Evolutionary conservation across 1,140 invertebrate genomes (phyloP).

Genomic region (Lycorma delicatula): DNA sequence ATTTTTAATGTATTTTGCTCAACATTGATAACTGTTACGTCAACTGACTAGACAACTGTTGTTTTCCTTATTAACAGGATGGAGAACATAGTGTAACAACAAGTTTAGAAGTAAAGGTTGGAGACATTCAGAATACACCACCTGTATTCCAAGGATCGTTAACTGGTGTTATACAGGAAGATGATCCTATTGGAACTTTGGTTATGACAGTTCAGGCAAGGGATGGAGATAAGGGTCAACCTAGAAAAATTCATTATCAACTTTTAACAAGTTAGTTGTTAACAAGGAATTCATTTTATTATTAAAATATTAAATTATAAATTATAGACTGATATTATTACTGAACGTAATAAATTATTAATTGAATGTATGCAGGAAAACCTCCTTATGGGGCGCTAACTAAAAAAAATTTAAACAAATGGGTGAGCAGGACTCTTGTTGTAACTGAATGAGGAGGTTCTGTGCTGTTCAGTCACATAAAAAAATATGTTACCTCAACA

Average conservation of each 20-base stretch:
- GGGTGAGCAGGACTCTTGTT: too few species aligned
- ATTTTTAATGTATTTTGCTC: too few species aligned
- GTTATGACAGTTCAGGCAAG: conserved; percentile 69
- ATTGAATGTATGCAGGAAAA: not conserved
- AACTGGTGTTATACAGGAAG: conserved; percentile 70
- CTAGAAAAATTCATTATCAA: conserved; percentile 67
- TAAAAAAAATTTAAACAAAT: too few species aligned
- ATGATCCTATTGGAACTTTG: conserved; percentile 72
- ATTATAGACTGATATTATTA: not conserved
- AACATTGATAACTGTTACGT: too few species aligned
- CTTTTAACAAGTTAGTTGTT: conserved; percentile 64
- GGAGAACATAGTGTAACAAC: conserved; percentile 62
- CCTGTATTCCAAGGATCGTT: conserved; percentile 73
- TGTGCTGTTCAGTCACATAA: too few species aligned
- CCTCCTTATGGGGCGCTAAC: too few species aligned
- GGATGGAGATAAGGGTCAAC: conserved; percentile 72
- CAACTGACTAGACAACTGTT: too few species aligned
- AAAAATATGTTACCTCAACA: too few species aligned
- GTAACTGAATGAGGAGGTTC: too few species aligned
- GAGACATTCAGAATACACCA: conserved; percentile 73
- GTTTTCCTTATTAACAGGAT: conserved; percentile 48
- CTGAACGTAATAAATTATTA: not conserved
- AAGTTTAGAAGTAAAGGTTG: conserved; percentile 63
- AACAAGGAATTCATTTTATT: not conserved
- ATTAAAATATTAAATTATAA: not conserved